phyloP scores from a whole-genome alignment of 2,113 vertebrate species.

The Proterorhinus semilunaris region DNA sequence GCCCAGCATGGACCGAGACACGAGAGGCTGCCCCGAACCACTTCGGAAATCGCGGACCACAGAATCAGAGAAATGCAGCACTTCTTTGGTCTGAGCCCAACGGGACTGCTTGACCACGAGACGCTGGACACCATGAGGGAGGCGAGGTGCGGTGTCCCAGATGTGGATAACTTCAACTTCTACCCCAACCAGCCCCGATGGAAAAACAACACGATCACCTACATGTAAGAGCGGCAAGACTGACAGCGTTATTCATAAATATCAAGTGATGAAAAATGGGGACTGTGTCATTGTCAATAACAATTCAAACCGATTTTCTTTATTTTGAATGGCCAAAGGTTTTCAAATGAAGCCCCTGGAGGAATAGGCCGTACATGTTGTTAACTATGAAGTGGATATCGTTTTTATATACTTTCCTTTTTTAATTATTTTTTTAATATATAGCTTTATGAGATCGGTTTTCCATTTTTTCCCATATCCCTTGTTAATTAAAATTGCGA shows the following conservation, averaged over 20 bases:
- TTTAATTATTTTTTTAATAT: no score
- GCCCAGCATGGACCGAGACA: background rate
- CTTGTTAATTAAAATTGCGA: no score
- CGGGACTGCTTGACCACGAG: constrained; percentile 39
- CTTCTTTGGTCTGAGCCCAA: constrained; percentile 66
- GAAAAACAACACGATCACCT: constrained; percentile 69
- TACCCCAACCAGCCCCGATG: constrained; percentile 64
- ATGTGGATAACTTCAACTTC: constrained; percentile 60
- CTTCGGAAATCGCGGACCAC: constrained; percentile 21
- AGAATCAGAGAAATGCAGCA: constrained; percentile 63
- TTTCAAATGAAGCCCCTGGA: background rate
- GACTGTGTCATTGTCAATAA: no score
- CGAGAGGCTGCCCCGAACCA: constrained; percentile 25
- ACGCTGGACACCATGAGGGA: constrained; percentile 61
- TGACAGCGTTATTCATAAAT: background rate
- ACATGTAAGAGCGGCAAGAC: constrained; percentile 50
- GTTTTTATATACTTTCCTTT: no score
- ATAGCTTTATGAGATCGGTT: no score
- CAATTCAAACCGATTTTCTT: background rate
- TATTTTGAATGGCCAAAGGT: background rate
- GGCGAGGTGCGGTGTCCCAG: constrained; percentile 61
- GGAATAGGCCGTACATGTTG: no score
- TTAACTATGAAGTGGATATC: no score
- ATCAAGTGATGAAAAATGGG: background rate
- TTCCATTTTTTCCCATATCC: no score